Evolutionary conservation across 1,140 invertebrate genomes (phyloP).

Genomic region (Phthorimaea operculella): DNA sequence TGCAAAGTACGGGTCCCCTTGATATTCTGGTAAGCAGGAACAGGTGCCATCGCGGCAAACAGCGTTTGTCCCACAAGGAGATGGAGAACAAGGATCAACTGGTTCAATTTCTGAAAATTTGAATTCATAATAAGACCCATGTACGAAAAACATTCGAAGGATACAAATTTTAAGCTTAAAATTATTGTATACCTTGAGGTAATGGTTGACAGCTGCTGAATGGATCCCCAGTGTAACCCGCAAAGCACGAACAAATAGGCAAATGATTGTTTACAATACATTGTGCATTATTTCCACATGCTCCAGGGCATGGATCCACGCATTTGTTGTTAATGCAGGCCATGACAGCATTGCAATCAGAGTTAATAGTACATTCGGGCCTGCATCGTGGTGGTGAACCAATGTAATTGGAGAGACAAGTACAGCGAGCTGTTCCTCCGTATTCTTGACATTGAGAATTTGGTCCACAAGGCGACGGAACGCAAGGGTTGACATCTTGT

Average conservation of each 20-base stretch:
- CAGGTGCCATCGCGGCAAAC: constrained; percentile 71
- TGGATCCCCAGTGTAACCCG: constrained; percentile 77
- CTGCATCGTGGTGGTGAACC: constrained; percentile 77
- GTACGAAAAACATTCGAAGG: too few species aligned
- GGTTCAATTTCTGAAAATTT: constrained; percentile 12
- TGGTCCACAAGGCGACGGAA: constrained; percentile 79
- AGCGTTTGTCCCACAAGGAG: constrained; percentile 76
- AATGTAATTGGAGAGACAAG: constrained; percentile 73
- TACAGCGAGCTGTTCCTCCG: constrained; percentile 73
- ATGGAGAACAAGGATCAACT: constrained; percentile 72
- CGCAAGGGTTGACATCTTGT: constrained; percentile 72
- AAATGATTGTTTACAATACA: constrained; percentile 78
- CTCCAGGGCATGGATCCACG: constrained; percentile 76
- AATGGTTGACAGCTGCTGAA: constrained; percentile 61
- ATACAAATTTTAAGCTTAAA: background rate
- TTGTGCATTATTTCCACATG: constrained; percentile 79
- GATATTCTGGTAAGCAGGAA: constrained; percentile 76
- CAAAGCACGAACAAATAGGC: constrained; percentile 75
- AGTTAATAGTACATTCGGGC: constrained; percentile 79
- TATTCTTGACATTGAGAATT: constrained; percentile 75
- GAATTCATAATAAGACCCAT: background rate
- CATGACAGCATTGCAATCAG: constrained; percentile 74
- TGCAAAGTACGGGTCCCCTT: constrained; percentile 67
- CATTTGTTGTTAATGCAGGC: constrained; percentile 78
- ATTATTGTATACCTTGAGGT: constrained; percentile 20